phyloP scores from a whole-genome alignment of 1,140 invertebrate species.

The Atopsyche davidsoni region DNA sequence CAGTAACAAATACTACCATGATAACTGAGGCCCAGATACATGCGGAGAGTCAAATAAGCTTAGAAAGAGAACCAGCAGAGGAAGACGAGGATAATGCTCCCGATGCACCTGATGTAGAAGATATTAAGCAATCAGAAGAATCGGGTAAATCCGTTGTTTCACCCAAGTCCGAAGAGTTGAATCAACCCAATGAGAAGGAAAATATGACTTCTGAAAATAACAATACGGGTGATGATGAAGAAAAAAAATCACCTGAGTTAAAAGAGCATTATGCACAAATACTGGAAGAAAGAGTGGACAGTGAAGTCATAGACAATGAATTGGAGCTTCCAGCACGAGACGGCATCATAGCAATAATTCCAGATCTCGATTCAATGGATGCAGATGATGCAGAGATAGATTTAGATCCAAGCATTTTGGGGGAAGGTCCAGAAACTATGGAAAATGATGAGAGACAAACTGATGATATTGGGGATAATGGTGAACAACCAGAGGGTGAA shows the following conservation, averaged over 20 bases:
- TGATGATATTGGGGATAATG: slow-evolving; percentile 7
- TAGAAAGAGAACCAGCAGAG: slow-evolving; percentile 13
- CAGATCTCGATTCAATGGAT: slow-evolving; percentile 22
- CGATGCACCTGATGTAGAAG: slow-evolving; percentile 1
- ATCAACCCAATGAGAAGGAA: not conserved
- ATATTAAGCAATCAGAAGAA: too few species aligned
- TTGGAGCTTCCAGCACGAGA: slow-evolving; percentile 10
- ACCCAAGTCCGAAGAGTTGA: not conserved
- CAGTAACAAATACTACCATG: slow-evolving; percentile 45
- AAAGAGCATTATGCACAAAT: slow-evolving; percentile 17
- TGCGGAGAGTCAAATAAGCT: slow-evolving; percentile 26
- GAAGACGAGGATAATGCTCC: slow-evolving; percentile 3
- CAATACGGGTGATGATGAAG: not conserved
- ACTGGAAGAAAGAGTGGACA: slow-evolving; percentile 19
- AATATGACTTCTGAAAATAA: not conserved
- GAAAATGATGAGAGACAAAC: slow-evolving; percentile 6
- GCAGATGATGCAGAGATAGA: slow-evolving; percentile 2
- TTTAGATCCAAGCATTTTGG: slow-evolving; percentile 9
- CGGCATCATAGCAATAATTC: slow-evolving; percentile 28
- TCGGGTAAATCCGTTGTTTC: too few species aligned
- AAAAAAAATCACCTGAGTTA: slow-evolving; percentile 8
- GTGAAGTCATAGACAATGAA: slow-evolving; percentile 17
- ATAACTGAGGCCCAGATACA: slow-evolving; percentile 49
- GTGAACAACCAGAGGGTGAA: slow-evolving; percentile 17
- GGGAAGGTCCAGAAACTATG: not conserved